Base-by-base conservation (phyloP, 2,888 invertebrate species). In the Beris chalybata region DNA sequence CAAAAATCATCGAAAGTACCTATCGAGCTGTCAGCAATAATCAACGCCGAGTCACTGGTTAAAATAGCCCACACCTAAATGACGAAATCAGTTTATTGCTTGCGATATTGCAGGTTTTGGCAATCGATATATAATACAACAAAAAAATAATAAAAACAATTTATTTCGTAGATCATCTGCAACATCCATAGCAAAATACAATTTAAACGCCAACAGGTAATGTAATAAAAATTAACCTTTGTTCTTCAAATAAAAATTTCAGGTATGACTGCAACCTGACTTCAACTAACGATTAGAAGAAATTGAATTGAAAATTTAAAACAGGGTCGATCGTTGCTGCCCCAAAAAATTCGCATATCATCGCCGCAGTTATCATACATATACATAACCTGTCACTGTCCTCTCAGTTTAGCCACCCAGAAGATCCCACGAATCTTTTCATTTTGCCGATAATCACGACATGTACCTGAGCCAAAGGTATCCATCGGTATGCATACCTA, bases 1-100 rank as follows among this genome's bases (percentile, higher is more conserved):
- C 15, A 38, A 38, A 43, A 38, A 38, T 52, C 52, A 52, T 52
- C 52, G 52, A 13, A 29, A 52, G 56, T 38, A 56, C 56, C 43
- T 56, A 43, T 43, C 43, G 3, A 32, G 31, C 13, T 54, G 38
- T 29, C 22, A 22, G 38, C 38, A 22, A 38, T 13, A 43, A 13
- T 6, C 31, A 38, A 22, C 38, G 56, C 29, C 13, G 15, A 56
- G 43, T 56, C 56, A 56, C 38, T 43, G 43, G 13, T 13, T 38
- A 43, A 56, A 56, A 56, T 56, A 56, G 29, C 43, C 56, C 43
- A 56, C 56, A 56, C 56, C 56, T 56, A 56, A 38, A 38, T 43
- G 15, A 38, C 43, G 43, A 38, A 38, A 43, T 56, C 54, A 7
- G n/a, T 55, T 30, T 55, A 22, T 22, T 30, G 29, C 32, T 9